Conservation (phyloP, 2,888 invertebrate genomes). For the Laothoe populi region DNA sequence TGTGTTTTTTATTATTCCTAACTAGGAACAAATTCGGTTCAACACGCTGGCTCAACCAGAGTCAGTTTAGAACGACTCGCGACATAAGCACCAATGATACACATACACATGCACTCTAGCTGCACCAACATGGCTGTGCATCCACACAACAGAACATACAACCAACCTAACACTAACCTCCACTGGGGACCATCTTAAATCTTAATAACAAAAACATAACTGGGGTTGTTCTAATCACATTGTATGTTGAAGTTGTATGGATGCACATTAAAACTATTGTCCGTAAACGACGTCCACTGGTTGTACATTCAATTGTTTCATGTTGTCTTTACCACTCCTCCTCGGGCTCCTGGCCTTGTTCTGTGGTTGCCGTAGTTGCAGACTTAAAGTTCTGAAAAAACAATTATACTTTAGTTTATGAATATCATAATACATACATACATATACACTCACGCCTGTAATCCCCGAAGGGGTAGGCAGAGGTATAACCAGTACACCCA, state of each 20-base stretch:
- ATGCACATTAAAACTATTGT: conserved; percentile 35
- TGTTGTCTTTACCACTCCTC: conserved; percentile 81
- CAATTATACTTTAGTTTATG: not conserved
- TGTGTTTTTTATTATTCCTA: conserved; percentile 31
- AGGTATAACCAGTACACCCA: no score
- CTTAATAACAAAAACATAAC: not conserved
- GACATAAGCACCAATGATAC: conserved; percentile 67
- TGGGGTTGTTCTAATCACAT: not conserved
- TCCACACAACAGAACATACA: conserved; percentile 15
- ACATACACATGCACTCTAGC: conserved; percentile 53
- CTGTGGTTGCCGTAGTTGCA: conserved; percentile 49
- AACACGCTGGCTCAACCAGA: conserved; percentile 23
- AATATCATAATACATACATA: no score
- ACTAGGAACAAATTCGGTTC: conserved; percentile 41
- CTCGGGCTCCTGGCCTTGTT: conserved; percentile 75
- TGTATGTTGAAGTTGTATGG: conserved; percentile 1
- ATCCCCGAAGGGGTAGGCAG: no score
- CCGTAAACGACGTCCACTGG: conserved; percentile 33
- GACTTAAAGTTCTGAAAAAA: conserved; percentile 68
- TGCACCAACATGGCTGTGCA: not conserved
- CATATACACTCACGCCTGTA: no score
- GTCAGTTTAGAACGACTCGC: conserved; percentile 27
- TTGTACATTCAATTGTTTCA: conserved; percentile 51
- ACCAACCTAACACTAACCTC: not conserved
- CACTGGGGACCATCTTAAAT: not conserved